Base-by-base conservation (phyloP, 2,888 invertebrate genomes). In the Acanthococcus lagerstroemiae region DNA sequence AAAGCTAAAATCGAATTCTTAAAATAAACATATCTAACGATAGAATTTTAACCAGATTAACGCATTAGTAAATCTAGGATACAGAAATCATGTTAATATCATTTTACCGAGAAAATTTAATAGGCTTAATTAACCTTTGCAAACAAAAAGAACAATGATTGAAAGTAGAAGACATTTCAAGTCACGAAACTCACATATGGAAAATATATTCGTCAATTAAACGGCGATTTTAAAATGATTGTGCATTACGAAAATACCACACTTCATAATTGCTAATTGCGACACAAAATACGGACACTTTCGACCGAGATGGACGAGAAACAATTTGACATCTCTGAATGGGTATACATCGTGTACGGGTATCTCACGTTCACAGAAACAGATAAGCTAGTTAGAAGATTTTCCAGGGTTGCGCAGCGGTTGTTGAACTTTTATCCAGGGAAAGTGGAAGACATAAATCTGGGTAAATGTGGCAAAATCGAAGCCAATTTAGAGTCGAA, bases 391-490 rank as follows among this genome's bases (percentile, higher is more conserved):
- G 46, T 60, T 46, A 57, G 17, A 60, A 21, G 48, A 46, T 60
- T 60, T 60, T 60, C 60, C 60, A 60, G 60, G 60, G 60, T 60
- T 45, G 60, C 24, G 15, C 48, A 48, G 50, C 60, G 60, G 60
- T 60, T 60, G 60, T 60, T 60, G 60, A 60, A 60, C 60, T 60
- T 58, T 60, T 60, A 60, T 48, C 60, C 48, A 60, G 60, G 60
- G 45, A 50, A 48, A 60, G 50, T 48, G n/a, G 19, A 48, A 19
- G 21, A 48, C 12, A 48, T 48, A 19, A 37, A 37, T n/a, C n/a
- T n/a, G n/a, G n/a, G n/a, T n/a, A n/a, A n/a, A n/a, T n/a, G n/a
- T n/a, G n/a, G n/a, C n/a, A n/a, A n/a, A n/a, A n/a, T n/a, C n/a
- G n/a, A n/a, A n/a, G n/a, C n/a, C n/a, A n/a, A n/a, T n/a, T n/a